These are phyloP conservation scores for Lacerta viridis DNA, from an alignment of 2,797 vertebrate species.

Conservation along the genomic window DNA sequence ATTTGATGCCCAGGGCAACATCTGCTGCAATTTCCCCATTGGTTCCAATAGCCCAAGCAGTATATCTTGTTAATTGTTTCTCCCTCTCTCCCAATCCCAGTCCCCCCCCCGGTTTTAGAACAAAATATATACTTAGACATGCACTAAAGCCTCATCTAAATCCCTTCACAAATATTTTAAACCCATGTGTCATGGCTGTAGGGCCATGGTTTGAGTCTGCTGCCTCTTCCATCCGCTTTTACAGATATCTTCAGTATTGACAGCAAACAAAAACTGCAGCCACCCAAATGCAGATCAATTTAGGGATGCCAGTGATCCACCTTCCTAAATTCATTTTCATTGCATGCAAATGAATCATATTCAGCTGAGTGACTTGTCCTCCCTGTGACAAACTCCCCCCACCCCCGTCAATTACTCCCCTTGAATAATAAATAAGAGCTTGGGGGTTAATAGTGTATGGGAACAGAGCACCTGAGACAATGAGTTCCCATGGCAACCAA, in stretches of 20 bases:
- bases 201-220: constrained; percentile 12
- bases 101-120: background rate
- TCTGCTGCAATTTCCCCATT: background rate
- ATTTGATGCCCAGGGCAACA: background rate
- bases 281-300: constrained; percentile 73
- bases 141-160: constrained; percentile 7
- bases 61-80: background rate
- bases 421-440: constrained; percentile 79
- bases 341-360: constrained; percentile 71
- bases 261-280: constrained; percentile 61
- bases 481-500: constrained; percentile 77
- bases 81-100: background rate
- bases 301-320: constrained; percentile 57
- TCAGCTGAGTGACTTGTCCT: constrained; percentile 67
- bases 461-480: constrained; percentile 72
- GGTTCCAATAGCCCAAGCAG: background rate
- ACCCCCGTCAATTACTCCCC: constrained; percentile 72
- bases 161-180: constrained; percentile 37
- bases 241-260: background rate
- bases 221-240: constrained; percentile 29
- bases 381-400: constrained; percentile 72
- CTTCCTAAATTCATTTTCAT: constrained; percentile 73
- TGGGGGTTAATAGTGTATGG: constrained; percentile 74
- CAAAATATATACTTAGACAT: background rate
- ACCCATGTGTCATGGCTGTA: background rate